phyloP scores from a whole-genome alignment of 2,113 vertebrate genomes.

The Triplophysa siluroides region DNA sequence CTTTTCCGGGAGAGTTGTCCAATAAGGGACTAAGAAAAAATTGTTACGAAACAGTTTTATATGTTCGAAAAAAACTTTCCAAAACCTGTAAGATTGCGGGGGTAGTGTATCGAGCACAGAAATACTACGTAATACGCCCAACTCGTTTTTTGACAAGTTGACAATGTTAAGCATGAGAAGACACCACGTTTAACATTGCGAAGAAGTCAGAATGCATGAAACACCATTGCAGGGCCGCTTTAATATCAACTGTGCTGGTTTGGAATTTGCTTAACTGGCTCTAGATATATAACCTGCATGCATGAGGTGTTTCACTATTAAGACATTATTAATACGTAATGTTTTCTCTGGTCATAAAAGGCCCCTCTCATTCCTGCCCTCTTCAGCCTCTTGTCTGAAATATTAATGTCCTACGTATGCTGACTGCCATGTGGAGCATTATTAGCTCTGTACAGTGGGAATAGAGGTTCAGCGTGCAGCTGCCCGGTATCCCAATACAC shows the following conservation, averaged over 20 bases:
- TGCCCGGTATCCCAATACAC: neutral
- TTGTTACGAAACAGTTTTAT: too few relatives aligned
- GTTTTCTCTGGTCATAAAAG: slow-evolving; percentile 47
- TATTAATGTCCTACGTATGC: slow-evolving; percentile 50
- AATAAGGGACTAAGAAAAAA: too few relatives aligned
- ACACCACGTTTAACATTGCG: too few relatives aligned
- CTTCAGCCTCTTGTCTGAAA: slow-evolving; percentile 31
- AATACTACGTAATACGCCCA: too few relatives aligned
- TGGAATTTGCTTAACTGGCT: slow-evolving; percentile 39
- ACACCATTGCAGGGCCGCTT: too few relatives aligned
- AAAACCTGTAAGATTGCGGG: too few relatives aligned
- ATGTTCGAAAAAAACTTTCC: too few relatives aligned
- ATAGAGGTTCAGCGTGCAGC: neutral
- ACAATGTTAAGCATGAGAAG: too few relatives aligned
- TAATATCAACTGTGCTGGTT: slow-evolving; percentile 36
- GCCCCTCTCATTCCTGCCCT: slow-evolving; percentile 9
- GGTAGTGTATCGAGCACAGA: too few relatives aligned
- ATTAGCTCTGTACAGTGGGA: slow-evolving; percentile 18
- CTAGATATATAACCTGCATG: slow-evolving; percentile 22
- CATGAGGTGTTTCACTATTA: slow-evolving; percentile 45
- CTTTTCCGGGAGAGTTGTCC: too few relatives aligned
- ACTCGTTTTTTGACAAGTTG: too few relatives aligned
- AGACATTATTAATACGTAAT: slow-evolving; percentile 52
- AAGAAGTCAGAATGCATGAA: too few relatives aligned
- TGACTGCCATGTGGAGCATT: slow-evolving; percentile 10